Percentiles rank a stretch among this genome's conserved stretches.
phyloP scores from a whole-genome alignment of 92 coral and sea anemone genomes.

The Zoanthus gigantus region DNA sequence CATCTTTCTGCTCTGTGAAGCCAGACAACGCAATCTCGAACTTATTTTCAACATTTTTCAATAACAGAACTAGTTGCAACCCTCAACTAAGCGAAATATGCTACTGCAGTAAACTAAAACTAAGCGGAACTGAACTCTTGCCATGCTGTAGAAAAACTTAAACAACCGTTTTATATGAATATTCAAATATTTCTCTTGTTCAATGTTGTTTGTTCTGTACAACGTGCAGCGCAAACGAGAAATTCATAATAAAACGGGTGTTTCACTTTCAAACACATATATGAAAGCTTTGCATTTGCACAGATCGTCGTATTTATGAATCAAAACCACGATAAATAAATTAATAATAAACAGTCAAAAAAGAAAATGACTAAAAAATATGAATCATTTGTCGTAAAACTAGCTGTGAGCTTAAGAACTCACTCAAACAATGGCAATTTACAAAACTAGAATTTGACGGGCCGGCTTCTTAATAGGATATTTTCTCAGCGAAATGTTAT shows the following conservation, averaged over 20 bases:
- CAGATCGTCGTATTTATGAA: conserved; percentile 29
- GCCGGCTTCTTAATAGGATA: neutral
- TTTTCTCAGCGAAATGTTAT: neutral
- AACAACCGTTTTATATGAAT: conserved; percentile 23
- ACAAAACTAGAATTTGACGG: neutral
- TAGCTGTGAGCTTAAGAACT: neutral
- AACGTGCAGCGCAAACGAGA: conserved; percentile 3
- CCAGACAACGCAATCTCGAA: neutral
- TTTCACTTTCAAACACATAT: neutral
- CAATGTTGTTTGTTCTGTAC: conserved; percentile 13
- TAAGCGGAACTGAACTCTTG: conserved; percentile 5
- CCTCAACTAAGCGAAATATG: neutral
- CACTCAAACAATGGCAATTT: conserved; percentile 15
- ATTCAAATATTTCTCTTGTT: conserved; percentile 21
- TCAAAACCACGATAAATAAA: conserved; percentile 70
- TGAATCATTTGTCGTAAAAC: conserved; percentile 8
- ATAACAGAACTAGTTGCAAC: neutral
- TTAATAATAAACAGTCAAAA: conserved; percentile 62
- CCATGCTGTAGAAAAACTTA: neutral
- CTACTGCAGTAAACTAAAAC: neutral
- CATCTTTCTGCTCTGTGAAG: neutral
- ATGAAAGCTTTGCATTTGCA: neutral
- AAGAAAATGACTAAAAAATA: conserved; percentile 2
- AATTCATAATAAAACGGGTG: neutral
- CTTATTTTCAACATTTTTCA: neutral